These are phyloP conservation scores for Portunus trituberculatus DNA, from an alignment of 1,140 invertebrate genomes.

Conservation along the genomic window DNA sequence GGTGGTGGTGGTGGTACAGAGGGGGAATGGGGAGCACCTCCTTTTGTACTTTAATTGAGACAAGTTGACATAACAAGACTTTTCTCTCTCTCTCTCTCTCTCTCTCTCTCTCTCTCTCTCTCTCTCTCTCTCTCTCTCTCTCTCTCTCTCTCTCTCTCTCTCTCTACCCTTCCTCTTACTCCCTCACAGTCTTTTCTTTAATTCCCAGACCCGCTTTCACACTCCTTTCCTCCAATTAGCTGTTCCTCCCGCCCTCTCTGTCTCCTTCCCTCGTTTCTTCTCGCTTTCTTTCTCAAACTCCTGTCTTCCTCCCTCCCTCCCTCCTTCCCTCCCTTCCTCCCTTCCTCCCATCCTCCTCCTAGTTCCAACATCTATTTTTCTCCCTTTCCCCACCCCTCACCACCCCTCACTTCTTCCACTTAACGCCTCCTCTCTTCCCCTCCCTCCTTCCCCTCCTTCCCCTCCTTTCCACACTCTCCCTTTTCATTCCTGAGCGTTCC, in stretches of 20 bases:
- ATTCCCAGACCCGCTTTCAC: neutral
- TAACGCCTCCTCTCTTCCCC: neutral
- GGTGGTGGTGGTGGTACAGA: neutral
- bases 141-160: too few species aligned
- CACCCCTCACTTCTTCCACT: neutral
- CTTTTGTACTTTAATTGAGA: neutral
- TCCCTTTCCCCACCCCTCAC: neutral
- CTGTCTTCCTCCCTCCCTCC: neutral
- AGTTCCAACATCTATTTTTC: neutral
- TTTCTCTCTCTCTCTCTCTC: neutral
- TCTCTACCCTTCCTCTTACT: too few species aligned
- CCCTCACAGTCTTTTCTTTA: too few species aligned
- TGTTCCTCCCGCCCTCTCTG: neutral
- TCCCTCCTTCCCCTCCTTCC: neutral
- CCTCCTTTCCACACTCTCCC: neutral
- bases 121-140: too few species aligned
- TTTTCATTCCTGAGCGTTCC: neutral
- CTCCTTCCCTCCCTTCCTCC: neutral
- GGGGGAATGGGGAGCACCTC: neutral
- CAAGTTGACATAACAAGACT: neutral
- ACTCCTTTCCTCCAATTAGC: neutral
- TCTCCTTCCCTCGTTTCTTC: neutral
- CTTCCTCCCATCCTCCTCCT: neutral
- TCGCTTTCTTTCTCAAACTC: neutral
- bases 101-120: too few species aligned